Conservation (phyloP, 2,888 invertebrate species). For the Lasioglossum oenotherae region DNA sequence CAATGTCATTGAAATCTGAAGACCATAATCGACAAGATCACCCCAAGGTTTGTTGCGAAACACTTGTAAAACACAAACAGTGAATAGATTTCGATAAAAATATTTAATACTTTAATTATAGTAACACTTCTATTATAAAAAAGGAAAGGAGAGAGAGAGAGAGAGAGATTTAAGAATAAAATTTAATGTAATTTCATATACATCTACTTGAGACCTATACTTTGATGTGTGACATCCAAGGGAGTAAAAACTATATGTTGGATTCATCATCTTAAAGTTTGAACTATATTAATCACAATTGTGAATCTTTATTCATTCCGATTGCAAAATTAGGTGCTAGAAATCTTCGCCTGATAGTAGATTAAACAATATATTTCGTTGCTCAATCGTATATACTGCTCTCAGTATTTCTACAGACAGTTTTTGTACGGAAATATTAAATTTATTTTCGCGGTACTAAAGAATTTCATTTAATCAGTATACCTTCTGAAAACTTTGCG, state of each 20-base stretch:
- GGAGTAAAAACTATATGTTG: neutral
- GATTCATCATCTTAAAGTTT: neutral
- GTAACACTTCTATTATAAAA: neutral
- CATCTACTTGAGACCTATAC: neutral
- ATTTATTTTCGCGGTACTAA: neutral
- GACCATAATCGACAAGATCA: too few species aligned
- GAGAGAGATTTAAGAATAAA: neutral
- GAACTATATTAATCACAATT: neutral
- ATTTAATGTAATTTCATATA: neutral
- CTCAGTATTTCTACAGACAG: neutral
- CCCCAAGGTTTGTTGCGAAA: neutral
- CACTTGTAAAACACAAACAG: too few species aligned
- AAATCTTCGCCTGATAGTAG: neutral
- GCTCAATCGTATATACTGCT: neutral
- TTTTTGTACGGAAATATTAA: neutral
- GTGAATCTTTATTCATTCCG: neutral
- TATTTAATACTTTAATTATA: neutral
- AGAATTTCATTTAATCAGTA: neutral
- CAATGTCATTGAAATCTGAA: too few species aligned
- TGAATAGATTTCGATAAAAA: neutral
- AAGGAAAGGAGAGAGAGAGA: too few species aligned
- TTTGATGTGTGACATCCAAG: neutral
- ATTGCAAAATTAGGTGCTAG: neutral
- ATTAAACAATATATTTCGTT: neutral
- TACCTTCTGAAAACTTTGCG: neutral